Evolutionary conservation across 2,797 vertebrate species (phyloP).

Genomic region (Acropternis orthonyx): DNA sequence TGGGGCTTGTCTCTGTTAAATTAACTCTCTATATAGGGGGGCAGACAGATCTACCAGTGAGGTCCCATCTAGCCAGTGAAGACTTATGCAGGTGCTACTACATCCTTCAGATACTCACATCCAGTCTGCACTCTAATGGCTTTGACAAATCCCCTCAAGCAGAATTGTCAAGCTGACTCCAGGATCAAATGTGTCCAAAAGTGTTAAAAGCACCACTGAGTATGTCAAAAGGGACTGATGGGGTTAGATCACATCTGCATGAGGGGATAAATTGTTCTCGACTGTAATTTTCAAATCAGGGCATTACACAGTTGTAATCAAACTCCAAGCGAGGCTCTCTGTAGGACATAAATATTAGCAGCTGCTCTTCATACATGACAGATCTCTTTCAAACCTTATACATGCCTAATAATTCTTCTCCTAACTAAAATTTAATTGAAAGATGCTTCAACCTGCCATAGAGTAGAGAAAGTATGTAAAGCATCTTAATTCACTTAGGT

Average conservation of each 20-base stretch:
- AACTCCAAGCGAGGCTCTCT: background rate
- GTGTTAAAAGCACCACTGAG: background rate
- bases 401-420: background rate
- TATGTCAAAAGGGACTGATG: background rate
- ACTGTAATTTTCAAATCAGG: background rate
- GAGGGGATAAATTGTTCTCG: slow-evolving; percentile 42
- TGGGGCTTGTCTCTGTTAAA: background rate
- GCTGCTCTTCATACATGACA: background rate
- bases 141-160: slow-evolving; percentile 40
- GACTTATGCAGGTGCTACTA: background rate
- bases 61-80: background rate
- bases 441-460: background rate
- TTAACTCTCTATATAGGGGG: background rate
- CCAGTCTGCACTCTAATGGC: background rate
- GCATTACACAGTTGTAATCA: background rate
- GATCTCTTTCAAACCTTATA: background rate
- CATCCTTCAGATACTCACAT: background rate
- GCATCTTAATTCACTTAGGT: background rate
- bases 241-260: slow-evolving; percentile 2
- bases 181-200: slow-evolving; percentile 3
- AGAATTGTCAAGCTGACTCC: background rate
- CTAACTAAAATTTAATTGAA: background rate
- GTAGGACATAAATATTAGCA: background rate
- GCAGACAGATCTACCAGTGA: background rate
- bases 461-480: background rate